Base-by-base conservation (phyloP, 2,888 invertebrate species). In the Nineta flava region DNA sequence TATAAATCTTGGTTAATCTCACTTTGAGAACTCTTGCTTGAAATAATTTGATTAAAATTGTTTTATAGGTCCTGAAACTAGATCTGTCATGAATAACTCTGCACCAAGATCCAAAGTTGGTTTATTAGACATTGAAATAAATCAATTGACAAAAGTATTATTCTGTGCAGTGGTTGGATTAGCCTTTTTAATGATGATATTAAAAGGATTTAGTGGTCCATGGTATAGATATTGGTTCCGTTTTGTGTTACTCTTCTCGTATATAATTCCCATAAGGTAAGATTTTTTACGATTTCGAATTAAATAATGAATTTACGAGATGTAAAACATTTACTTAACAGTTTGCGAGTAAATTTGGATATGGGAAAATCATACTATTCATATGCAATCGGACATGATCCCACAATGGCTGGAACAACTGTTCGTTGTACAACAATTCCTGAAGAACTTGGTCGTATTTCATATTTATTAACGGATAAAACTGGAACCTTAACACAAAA, bases 361-460 rank as follows among this genome's bases (percentile, higher is more conserved):
- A 92, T 99, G 90, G 97, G 96, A 1, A 99, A 99, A 70, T 86
- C 88, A 0, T 94, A 87, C 63, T 99, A 97, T 67, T 92, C 97
- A 0, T 97, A 92, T 87, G 83, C 88, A 57, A 96, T 99, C 59
- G 92, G 94, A 61, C 77, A 87, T 51, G 99, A 99, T 70, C 81
- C 86, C 49, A 80, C 87, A 58, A 95, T 99, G 56, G 81, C 83
- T 53, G 95, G 92, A 19, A 95, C 96, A 0, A 92, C 95, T 9
- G 96, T 96, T 53, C 76, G 99, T 7, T 94, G 94, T 49, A 97
- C 96, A 2, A 99, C 97, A 3, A 99, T 99, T 56, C 95, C 99
- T 0, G 99, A 99, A 69, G 99, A 99, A 69, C 69, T 99, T 50
- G 99, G 99, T 1, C 74, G 99, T 51, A 90, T 99, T 56, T 90